These are phyloP conservation scores for Danio aesculapii DNA, from an alignment of 2,797 vertebrate species.

Conservation along the genomic window DNA sequence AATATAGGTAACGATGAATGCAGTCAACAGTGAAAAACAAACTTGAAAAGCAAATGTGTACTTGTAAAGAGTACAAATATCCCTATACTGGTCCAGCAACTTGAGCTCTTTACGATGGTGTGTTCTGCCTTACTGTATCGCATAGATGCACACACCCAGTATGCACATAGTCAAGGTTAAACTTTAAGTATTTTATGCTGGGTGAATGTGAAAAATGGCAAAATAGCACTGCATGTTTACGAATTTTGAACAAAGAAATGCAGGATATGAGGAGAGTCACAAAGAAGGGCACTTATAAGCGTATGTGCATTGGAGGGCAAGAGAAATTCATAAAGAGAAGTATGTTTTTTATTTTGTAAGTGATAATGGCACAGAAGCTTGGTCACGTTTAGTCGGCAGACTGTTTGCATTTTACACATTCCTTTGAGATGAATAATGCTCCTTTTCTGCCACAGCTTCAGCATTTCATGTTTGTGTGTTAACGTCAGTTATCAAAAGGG, in stretches of 20 bases:
- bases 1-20: too few species aligned
- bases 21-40: too few species aligned
- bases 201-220: background rate
- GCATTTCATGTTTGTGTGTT: background rate
- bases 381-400: background rate
- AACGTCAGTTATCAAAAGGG: background rate
- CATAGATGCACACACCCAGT: background rate
- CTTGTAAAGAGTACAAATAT: too few species aligned
- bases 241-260: too few species aligned
- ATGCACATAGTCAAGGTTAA: background rate
- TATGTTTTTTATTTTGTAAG: background rate
- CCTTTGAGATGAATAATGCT: background rate
- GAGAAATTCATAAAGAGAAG: conserved; percentile 18
- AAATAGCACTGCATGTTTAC: background rate
- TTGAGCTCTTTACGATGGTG: background rate
- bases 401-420: background rate
- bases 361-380: background rate
- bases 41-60: too few species aligned
- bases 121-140: conserved; percentile 7
- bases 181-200: background rate
- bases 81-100: background rate
- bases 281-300: background rate
- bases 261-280: too few species aligned
- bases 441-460: background rate
- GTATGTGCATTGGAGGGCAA: background rate